A percentile compares a stretch with the other conserved stretches of the same genome.
These are phyloP conservation scores for Acheta domesticus DNA, from an alignment of 2,888 invertebrate genomes.

Conservation along the genomic window DNA sequence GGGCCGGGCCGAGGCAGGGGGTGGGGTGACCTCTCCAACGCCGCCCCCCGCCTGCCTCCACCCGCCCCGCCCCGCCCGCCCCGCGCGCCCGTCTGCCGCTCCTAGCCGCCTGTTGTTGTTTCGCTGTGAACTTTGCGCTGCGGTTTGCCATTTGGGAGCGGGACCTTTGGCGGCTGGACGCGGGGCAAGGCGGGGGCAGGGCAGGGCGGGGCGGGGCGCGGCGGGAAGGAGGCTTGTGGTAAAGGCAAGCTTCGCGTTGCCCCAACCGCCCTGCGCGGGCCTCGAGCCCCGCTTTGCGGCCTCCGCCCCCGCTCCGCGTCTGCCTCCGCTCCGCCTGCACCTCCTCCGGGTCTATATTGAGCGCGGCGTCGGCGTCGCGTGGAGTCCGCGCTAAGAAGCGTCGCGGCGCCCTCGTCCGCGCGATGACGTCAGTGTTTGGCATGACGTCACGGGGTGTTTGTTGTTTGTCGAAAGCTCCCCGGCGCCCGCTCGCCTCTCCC, in stretches of 20 bases:
- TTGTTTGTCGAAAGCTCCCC: slow-evolving; percentile 31
- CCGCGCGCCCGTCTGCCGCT: neutral
- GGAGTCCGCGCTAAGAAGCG: neutral
- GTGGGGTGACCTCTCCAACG: neutral
- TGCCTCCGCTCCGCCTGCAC: neutral
- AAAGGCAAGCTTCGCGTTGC: neutral
- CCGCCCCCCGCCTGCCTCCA: neutral
- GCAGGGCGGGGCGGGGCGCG: neutral
- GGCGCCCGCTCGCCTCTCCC: slow-evolving; percentile 18
- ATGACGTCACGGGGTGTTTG: slow-evolving; percentile 29
- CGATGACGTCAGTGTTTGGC: slow-evolving; percentile 23
- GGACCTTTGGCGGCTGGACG: slow-evolving; percentile 1
- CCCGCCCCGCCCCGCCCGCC: neutral
- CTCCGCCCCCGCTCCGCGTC: no score
- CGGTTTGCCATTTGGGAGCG: slow-evolving; percentile 9
- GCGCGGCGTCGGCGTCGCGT: neutral
- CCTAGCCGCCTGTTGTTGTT: neutral
- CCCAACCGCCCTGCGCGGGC: neutral
- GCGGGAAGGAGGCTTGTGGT: neutral
- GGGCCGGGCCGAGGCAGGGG: neutral
- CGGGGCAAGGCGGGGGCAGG: neutral
- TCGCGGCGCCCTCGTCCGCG: neutral
- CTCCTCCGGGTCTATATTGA: neutral
- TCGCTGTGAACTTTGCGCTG: slow-evolving; percentile 18
- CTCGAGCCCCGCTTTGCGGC: neutral